Conservation (phyloP, 1,140 invertebrate genomes). For the Ips typographus region DNA sequence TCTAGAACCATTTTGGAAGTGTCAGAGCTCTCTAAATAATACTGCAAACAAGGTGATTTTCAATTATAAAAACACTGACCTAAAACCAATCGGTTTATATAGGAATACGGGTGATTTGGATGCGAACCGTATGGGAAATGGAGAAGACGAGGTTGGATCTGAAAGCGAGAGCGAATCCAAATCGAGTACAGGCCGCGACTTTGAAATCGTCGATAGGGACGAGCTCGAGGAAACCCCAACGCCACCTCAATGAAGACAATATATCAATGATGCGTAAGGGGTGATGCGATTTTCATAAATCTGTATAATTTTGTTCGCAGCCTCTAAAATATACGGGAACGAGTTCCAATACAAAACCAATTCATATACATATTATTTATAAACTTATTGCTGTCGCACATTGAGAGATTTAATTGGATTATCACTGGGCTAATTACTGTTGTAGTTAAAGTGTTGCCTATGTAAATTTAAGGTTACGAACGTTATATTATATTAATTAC, state of each 20-base stretch:
- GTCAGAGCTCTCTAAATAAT: no score
- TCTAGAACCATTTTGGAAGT: no score
- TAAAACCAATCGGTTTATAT: no score
- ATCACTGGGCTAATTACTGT: slow-evolving; percentile 10
- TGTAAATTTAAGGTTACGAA: slow-evolving; percentile 19
- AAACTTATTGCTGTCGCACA: slow-evolving; percentile 18
- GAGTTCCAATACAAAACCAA: neutral
- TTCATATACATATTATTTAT: neutral
- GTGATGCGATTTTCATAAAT: neutral
- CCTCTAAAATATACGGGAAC: no score
- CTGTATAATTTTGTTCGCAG: no score
- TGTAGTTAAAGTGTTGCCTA: slow-evolving; percentile 17
- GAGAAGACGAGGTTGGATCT: slow-evolving; percentile 45
- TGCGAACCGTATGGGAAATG: slow-evolving; percentile 1
- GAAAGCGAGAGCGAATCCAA: slow-evolving; percentile 69
- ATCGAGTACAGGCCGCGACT: slow-evolving; percentile 77
- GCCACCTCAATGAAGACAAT: neutral
- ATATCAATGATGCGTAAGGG: neutral
- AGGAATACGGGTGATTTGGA: neutral
- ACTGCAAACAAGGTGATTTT: no score
- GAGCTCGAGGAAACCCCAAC: slow-evolving; percentile 55
- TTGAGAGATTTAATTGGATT: slow-evolving; percentile 6
- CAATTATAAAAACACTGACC: no score
- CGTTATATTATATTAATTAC: slow-evolving; percentile 9
- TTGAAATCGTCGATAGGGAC: slow-evolving; percentile 72